Evolutionary conservation across 64 coral and sea anemone genomes (phyloP).

Genomic region (Acropora tenuis): DNA sequence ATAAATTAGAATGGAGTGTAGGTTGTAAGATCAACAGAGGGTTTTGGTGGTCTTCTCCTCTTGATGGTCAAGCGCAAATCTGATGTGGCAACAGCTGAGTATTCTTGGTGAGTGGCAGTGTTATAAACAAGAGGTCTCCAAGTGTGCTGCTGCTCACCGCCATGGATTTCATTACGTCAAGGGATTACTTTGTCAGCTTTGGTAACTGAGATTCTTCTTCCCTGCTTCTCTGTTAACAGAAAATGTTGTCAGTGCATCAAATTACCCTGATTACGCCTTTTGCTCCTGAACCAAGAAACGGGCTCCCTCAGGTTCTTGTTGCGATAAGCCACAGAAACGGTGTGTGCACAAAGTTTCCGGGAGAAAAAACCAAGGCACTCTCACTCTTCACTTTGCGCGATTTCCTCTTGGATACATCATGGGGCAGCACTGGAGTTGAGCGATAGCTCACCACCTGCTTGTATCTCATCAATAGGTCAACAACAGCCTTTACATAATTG

Average conservation of each 20-base stretch:
- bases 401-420: neutral
- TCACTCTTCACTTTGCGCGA: neutral
- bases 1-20: neutral
- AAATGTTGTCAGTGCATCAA: neutral
- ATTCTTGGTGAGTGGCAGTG: neutral
- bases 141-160: neutral
- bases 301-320: neutral
- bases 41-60: neutral
- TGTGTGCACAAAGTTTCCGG: slow-evolving; percentile 4
- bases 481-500: neutral
- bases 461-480: neutral
- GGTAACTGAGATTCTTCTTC: neutral
- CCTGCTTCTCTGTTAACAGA: neutral
- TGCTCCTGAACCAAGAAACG: neutral
- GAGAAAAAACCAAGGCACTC: slow-evolving; percentile 22
- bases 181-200: neutral
- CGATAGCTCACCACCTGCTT: slow-evolving; percentile 2
- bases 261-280: neutral
- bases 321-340: slow-evolving; percentile 16
- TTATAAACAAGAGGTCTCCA: neutral
- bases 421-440: neutral
- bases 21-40: neutral
- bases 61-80: neutral
- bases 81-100: neutral
- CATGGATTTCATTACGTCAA: slow-evolving; percentile 15